A percentile compares a stretch with the other conserved stretches of the same genome.
Evolutionary conservation across 2,113 vertebrate species (phyloP).

Genomic region (Esox niger): DNA sequence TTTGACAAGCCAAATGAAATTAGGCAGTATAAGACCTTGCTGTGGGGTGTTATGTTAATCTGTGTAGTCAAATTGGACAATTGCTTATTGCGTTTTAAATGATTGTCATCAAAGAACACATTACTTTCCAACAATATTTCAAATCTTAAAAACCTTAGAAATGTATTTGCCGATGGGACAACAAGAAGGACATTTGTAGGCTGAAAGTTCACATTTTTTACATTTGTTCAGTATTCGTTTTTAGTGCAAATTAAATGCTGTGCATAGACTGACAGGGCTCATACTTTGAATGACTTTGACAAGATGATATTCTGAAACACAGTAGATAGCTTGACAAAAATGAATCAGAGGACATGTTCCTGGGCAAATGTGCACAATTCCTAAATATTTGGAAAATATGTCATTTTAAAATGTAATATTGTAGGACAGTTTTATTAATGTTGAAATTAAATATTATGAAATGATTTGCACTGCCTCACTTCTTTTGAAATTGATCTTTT

Average conservation of each 20-base stretch:
- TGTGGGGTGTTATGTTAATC: constrained; percentile 45
- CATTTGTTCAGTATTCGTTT: neutral
- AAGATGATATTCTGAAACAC: neutral
- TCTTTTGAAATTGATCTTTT: too few relatives aligned
- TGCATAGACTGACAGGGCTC: neutral
- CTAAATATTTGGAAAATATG: too few relatives aligned
- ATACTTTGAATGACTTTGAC: neutral
- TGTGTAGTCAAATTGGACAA: neutral
- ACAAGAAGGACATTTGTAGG: too few relatives aligned
- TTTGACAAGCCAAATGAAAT: constrained; percentile 26
- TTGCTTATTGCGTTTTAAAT: constrained; percentile 1
- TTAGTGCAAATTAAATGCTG: neutral
- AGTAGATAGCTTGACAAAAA: neutral
- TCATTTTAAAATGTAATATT: too few relatives aligned
- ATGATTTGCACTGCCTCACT: too few relatives aligned
- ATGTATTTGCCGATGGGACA: neutral
- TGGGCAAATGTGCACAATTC: too few relatives aligned
- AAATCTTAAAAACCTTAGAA: neutral
- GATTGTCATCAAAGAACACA: neutral
- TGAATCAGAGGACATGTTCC: too few relatives aligned
- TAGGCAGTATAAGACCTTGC: constrained; percentile 46
- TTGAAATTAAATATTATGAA: too few relatives aligned
- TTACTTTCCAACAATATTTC: neutral
- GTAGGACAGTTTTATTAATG: too few relatives aligned
- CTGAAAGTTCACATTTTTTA: too few relatives aligned